These are phyloP conservation scores for Tapirus indicus DNA, from an alignment of 2,797 vertebrate species.

Conservation along the genomic window DNA sequence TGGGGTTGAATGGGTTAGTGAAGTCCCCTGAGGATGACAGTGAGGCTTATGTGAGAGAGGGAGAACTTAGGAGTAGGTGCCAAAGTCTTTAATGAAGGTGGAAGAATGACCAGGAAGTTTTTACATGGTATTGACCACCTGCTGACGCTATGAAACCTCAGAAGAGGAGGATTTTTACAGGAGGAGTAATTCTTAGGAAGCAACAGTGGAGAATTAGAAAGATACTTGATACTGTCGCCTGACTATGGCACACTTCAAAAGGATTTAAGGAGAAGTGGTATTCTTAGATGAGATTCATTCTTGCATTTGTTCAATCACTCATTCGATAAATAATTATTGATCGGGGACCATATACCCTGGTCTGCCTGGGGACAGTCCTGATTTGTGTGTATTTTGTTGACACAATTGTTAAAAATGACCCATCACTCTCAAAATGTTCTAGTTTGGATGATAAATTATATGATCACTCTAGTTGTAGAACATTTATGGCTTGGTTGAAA, in stretches of 20 bases:
- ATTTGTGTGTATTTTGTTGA: not conserved
- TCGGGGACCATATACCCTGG: not conserved
- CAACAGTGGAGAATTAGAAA: not conserved
- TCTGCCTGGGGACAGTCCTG: not conserved
- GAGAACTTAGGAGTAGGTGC: not conserved
- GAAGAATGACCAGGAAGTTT: not conserved
- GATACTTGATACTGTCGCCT: not conserved
- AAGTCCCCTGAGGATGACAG: not conserved
- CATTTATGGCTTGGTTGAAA: constrained; percentile 36
- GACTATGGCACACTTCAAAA: not conserved
- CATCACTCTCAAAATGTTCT: not conserved
- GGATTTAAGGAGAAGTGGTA: not conserved
- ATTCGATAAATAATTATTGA: not conserved
- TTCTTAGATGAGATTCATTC: constrained; percentile 28
- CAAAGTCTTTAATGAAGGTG: not conserved
- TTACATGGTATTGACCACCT: not conserved
- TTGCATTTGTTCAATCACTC: not conserved
- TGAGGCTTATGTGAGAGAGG: not conserved
- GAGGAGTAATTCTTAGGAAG: not conserved
- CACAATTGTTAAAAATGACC: constrained; percentile 19
- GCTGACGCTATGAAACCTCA: not conserved
- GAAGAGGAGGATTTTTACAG: not conserved
- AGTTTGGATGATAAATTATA: constrained; percentile 27
- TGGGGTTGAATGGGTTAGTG: not conserved
- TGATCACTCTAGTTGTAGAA: not conserved